phyloP scores from a whole-genome alignment of 2,113 vertebrate species.

The Perccottus glenii region DNA sequence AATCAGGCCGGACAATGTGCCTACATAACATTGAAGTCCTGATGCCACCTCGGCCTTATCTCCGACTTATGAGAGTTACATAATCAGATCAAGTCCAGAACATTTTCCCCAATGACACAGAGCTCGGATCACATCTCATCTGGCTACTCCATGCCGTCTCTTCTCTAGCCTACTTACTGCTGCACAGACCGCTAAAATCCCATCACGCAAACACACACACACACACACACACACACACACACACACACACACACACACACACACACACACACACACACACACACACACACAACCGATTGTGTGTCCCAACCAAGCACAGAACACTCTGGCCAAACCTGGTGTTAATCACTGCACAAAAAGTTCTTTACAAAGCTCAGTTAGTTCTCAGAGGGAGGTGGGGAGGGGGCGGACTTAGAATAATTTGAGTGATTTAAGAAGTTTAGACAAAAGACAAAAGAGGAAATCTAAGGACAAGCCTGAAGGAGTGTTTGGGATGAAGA shows the following conservation, averaged over 20 bases:
- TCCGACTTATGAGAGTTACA: conserved; percentile 50
- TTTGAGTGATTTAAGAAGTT: conserved; percentile 46
- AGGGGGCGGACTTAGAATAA: conserved; percentile 28
- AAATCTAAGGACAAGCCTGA: conserved; percentile 42
- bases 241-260: conserved; percentile 6
- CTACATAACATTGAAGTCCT: conserved; percentile 24
- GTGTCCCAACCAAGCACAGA: conserved; percentile 50
- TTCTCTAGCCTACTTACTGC: conserved; percentile 44
- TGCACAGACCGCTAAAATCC: conserved; percentile 44
- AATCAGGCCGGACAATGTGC: background rate
- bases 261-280: conserved; percentile 14
- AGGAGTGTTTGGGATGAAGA: conserved; percentile 10
- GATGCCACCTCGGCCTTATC: conserved; percentile 48
- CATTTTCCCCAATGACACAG: conserved; percentile 48
- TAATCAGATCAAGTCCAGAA: conserved; percentile 71
- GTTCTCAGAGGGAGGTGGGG: conserved; percentile 53
- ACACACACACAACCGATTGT: conserved; percentile 16
- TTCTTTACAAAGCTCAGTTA: conserved; percentile 57
- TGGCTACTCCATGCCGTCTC: conserved; percentile 63
- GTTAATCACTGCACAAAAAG: conserved; percentile 74
- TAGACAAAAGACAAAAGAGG: conserved; percentile 42
- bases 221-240: conserved; percentile 9
- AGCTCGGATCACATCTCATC: conserved; percentile 69
- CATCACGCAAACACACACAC: conserved; percentile 13
- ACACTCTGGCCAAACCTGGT: conserved; percentile 60